A percentile compares a stretch with the other conserved stretches of the same genome.
These are phyloP conservation scores for Hirundichthys speculiger DNA, from an alignment of 2,113 vertebrate species.

Conservation along the genomic window DNA sequence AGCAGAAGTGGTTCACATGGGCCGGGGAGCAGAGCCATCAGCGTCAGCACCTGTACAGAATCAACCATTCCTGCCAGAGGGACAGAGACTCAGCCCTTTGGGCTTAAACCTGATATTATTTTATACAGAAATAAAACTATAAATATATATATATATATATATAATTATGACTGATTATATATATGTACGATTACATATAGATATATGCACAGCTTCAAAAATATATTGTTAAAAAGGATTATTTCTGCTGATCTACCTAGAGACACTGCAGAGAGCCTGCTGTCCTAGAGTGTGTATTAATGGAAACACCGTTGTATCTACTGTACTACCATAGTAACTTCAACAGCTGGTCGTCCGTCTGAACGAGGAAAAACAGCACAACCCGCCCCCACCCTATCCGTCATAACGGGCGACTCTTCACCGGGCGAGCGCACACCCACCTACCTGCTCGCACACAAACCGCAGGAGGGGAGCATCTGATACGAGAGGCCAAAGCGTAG, in stretches of 20 bases:
- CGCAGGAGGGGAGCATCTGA: constrained; percentile 39
- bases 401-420: constrained; percentile 83
- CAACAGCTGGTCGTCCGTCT: constrained; percentile 82
- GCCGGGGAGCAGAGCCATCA: constrained; percentile 66
- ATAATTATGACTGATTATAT: constrained; percentile 82
- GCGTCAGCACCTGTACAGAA: constrained; percentile 80
- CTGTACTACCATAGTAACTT: constrained; percentile 87
- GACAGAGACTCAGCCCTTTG: constrained; percentile 74
- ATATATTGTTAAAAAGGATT: constrained; percentile 82
- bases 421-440: constrained; percentile 62
- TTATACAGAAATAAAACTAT: constrained; percentile 84
- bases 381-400: constrained; percentile 59
- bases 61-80: constrained; percentile 78
- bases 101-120: constrained; percentile 78
- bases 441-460: constrained; percentile 40
- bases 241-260: constrained; percentile 87
- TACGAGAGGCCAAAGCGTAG: constrained; percentile 20
- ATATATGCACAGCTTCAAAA: constrained; percentile 86
- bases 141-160: constrained; percentile 77
- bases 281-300: constrained; percentile 87
- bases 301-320: constrained; percentile 84
- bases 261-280: constrained; percentile 83
- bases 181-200: constrained; percentile 83
- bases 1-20: constrained; percentile 31
- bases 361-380: constrained; percentile 84